Evolutionary conservation across 2,113 vertebrate genomes (phyloP).

Genomic region (Eurystomus gularis): DNA sequence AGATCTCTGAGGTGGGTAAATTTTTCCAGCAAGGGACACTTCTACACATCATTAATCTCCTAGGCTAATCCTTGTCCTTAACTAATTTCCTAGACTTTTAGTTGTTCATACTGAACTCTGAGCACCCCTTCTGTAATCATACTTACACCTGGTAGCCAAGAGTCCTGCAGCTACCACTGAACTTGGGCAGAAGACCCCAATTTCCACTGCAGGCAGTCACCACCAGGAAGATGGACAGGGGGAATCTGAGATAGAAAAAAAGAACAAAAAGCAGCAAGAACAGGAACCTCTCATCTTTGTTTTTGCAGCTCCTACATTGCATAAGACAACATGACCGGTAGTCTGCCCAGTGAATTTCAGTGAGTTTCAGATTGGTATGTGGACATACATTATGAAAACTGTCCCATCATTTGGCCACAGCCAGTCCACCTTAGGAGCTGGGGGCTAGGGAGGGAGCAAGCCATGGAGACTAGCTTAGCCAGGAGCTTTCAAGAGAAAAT

Average conservation of each 20-base stretch:
- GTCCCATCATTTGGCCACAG: rapidly evolving
- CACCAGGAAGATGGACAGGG: not conserved
- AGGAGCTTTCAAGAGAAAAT: not conserved
- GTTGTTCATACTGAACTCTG: not conserved
- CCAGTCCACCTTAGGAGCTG: not conserved
- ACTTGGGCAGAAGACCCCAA: constrained; percentile 46
- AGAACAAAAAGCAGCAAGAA: not conserved
- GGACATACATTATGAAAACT: not conserved
- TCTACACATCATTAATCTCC: not conserved
- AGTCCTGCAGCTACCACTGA: constrained; percentile 4
- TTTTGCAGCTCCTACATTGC: not conserved
- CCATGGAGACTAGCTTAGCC: not conserved
- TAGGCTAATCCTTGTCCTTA: not conserved
- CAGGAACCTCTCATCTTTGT: not conserved
- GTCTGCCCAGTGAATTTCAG: not conserved
- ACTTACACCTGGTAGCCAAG: constrained; percentile 48
- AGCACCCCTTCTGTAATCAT: not conserved
- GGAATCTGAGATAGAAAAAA: not conserved
- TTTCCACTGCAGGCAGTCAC: not conserved
- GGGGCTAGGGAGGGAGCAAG: not conserved
- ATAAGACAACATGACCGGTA: not conserved
- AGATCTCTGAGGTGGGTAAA: not conserved
- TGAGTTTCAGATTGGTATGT: not conserved
- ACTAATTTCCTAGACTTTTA: not conserved
- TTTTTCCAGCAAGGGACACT: not conserved